These are phyloP conservation scores for Erethizon dorsatum DNA, from an alignment of 2,797 vertebrate genomes.

Conservation along the genomic window DNA sequence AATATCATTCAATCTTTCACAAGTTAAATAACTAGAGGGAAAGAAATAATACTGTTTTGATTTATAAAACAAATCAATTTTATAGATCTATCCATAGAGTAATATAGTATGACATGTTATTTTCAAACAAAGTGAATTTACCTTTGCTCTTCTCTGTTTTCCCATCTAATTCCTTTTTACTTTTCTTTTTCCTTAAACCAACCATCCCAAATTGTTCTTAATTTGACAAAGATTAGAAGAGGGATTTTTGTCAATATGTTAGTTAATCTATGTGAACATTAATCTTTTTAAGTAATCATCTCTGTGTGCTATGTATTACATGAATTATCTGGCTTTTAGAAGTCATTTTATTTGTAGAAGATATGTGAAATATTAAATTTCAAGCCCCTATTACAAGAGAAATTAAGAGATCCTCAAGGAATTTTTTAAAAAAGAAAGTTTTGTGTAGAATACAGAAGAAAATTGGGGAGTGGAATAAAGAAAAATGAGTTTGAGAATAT, in stretches of 20 bases:
- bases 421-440: neutral
- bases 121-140: neutral
- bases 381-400: neutral
- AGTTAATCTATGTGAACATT: neutral
- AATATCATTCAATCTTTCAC: neutral
- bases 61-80: neutral
- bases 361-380: neutral
- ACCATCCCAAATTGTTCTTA: neutral
- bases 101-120: neutral
- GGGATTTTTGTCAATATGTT: neutral
- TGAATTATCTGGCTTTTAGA: neutral
- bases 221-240: neutral
- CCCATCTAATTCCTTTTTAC: neutral
- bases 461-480: neutral
- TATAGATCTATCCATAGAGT: neutral
- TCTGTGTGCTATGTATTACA: neutral
- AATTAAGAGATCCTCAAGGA: neutral
- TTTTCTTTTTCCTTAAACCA: neutral
- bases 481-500: neutral
- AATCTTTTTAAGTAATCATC: neutral
- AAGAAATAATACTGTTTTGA: neutral
- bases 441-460: neutral
- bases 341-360: neutral
- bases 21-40: neutral
- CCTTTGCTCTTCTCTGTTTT: neutral